Evolutionary conservation across 2,888 invertebrate species (phyloP).

Genomic region (Malthinus seriepunctatus): DNA sequence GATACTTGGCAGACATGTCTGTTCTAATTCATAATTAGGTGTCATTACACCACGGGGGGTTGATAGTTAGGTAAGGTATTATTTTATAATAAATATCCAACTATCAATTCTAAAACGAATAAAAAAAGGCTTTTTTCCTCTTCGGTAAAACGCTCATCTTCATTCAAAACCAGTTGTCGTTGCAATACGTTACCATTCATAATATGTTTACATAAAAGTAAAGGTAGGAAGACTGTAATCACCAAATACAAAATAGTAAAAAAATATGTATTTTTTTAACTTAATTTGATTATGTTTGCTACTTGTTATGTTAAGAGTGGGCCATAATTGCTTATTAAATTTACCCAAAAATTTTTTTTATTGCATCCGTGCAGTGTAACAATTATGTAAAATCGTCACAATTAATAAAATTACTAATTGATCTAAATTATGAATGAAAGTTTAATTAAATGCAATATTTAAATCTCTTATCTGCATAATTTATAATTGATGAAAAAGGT

Average conservation of each 20-base stretch:
- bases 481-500: neutral
- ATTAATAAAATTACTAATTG: neutral
- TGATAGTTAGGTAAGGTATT: constrained; percentile 20
- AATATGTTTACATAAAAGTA: neutral
- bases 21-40: constrained; percentile 29
- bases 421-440: neutral
- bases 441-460: neutral
- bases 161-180: no score
- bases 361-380: neutral
- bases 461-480: constrained; percentile 4
- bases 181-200: no score
- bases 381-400: neutral
- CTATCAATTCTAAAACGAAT: neutral
- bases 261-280: constrained; percentile 1
- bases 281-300: neutral
- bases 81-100: no score
- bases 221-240: constrained; percentile 1
- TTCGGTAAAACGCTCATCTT: constrained; percentile 1
- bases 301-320: constrained; percentile 3
- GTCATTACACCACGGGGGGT: constrained; percentile 28
- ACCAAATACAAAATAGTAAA: neutral
- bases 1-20: constrained; percentile 30
- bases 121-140: neutral
- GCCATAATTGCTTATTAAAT: constrained; percentile 1
- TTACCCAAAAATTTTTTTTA: neutral